Evolutionary conservation across 2,888 invertebrate species (phyloP), one percentile per base, ranked within the genome.

Genomic region (Neria commutata): DNA sequence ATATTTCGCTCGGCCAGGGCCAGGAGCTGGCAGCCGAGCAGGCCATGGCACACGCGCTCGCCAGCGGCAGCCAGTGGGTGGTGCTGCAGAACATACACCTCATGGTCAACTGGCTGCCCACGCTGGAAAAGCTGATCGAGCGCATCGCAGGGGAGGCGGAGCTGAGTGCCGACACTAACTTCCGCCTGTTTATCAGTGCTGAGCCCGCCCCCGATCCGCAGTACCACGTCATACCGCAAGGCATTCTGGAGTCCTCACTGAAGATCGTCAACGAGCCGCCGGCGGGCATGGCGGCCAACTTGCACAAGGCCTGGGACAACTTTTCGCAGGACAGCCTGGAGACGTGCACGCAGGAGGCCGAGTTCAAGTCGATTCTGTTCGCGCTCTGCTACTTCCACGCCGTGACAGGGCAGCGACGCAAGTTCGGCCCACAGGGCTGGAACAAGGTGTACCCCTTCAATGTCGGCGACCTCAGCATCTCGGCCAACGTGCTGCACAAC

Each of bases 241-340:
- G 97, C 37, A 92, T 98, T 68, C 82, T 98, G 47, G 96, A 98
- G 79, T 91, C 94, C 0, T 91, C 95, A 0, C 91, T 97, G 71
- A 98, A 98, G 84, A 95, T 98, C 61, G 96, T 97, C 2, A 97
- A 97, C 74, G 97, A 98, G 80, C 95, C 97, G 0, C 97, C 97
- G 0, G 92, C 92, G 2, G 97, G 98, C 14, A 95, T 98, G 91
- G 88, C 89, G 78, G 95, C 96, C 2, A 98, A 97, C 82, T 85
- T 98, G 45, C 96, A 95, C 80, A 96, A 96, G 83, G 91, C 96
- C 2, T 83, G 97, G 72, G 94, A 94, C 76, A 94, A 93, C 83
- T 98, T 96, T 83, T 91, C 84, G 68, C 96, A 96, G 82, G 95
- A 95, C 76, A 93, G 92, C 0, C 83, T 96, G 54, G 97, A 96